Evolutionary conservation across 2,888 invertebrate genomes (phyloP).

Genomic region (Philopedon plagiatum): DNA sequence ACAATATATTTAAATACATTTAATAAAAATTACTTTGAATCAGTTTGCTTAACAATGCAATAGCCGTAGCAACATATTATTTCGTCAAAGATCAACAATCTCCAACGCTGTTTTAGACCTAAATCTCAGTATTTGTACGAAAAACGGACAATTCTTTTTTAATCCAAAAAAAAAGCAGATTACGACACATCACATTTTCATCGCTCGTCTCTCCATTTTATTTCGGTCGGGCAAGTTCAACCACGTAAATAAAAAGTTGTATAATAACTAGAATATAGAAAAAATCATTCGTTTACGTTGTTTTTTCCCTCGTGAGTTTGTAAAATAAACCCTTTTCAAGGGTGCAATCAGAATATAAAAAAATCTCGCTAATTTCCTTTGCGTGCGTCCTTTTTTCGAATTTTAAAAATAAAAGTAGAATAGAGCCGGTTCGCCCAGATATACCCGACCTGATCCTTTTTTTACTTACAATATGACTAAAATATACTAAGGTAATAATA

Average conservation of each 20-base stretch:
- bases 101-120: not conserved
- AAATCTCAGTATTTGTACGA: slow-evolving; percentile 30
- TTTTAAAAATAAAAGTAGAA: too few species aligned
- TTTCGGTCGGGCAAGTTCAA: too few species aligned
- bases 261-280: too few species aligned
- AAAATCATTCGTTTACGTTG: too few species aligned
- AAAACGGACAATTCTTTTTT: slow-evolving; percentile 15
- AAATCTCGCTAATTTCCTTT: too few species aligned
- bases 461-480: slow-evolving; percentile 35
- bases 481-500: slow-evolving; percentile 32
- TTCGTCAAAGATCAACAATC: slow-evolving; percentile 28
- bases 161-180: not conserved
- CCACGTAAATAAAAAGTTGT: too few species aligned
- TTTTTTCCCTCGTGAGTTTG: too few species aligned
- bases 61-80: slow-evolving; percentile 42
- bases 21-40: slow-evolving; percentile 46
- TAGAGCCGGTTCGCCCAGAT: not conserved
- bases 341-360: too few species aligned
- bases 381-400: too few species aligned
- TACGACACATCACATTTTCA: slow-evolving; percentile 9
- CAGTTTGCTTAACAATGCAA: slow-evolving; percentile 43
- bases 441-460: slow-evolving; percentile 10
- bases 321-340: too few species aligned
- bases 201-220: not conserved
- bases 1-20: slow-evolving; percentile 42